These are phyloP conservation scores for Griposia aprilina DNA, from an alignment of 2,888 invertebrate species.

Conservation along the genomic window DNA sequence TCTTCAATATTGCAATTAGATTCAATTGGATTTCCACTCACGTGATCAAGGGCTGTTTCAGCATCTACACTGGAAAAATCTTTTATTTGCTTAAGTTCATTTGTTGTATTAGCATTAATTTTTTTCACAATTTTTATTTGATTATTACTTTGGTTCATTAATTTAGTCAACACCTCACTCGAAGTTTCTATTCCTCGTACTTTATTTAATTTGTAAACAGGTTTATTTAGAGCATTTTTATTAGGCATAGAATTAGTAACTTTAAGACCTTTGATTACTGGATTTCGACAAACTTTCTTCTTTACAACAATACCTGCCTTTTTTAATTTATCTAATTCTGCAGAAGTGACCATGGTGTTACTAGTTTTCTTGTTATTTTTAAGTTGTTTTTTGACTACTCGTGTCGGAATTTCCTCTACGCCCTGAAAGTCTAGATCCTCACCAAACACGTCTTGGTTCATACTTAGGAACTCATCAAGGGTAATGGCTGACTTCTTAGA, in stretches of 20 bases:
- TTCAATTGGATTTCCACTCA: constrained; percentile 29
- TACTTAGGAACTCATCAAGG: constrained; percentile 87
- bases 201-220: constrained; percentile 50
- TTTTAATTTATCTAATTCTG: constrained; percentile 83
- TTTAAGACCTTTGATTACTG: constrained; percentile 54
- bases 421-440: constrained; percentile 87
- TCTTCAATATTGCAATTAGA: constrained; percentile 30
- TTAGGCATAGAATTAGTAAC: constrained; percentile 32
- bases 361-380: constrained; percentile 75
- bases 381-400: constrained; percentile 81
- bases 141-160: constrained; percentile 84
- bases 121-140: constrained; percentile 86
- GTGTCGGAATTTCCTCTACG: constrained; percentile 86
- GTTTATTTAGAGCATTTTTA: constrained; percentile 40
- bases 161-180: constrained; percentile 82
- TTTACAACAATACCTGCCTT: constrained; percentile 85
- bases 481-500: constrained; percentile 87
- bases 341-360: constrained; percentile 70
- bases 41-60: constrained; percentile 29
- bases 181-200: constrained; percentile 73
- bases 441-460: constrained; percentile 89
- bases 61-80: constrained; percentile 7
- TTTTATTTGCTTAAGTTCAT: constrained; percentile 50
- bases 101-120: constrained; percentile 59
- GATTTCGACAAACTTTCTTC: constrained; percentile 72